A percentile compares a stretch with the other conserved stretches of the same genome.
phyloP scores from a whole-genome alignment of 1,140 invertebrate genomes.

The Akabosia matsudoensis region DNA sequence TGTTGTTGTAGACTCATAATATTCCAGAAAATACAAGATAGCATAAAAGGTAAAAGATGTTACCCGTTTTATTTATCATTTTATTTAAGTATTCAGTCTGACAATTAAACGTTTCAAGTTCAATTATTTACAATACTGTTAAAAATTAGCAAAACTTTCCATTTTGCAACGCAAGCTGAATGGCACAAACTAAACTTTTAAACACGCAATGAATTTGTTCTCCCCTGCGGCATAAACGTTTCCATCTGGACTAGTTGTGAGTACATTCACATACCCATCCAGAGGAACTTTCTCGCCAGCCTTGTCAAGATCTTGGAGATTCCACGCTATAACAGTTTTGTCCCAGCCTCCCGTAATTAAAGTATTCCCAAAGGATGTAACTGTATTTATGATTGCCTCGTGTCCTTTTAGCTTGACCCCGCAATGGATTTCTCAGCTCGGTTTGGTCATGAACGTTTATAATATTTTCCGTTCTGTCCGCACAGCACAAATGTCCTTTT shows the following conservation, averaged over 20 bases:
- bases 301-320: not conserved
- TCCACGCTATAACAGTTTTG: slow-evolving; percentile 9
- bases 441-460: not conserved
- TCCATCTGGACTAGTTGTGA: not conserved
- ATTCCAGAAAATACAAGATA: too few relatives aligned
- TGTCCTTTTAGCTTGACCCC: slow-evolving; percentile 8
- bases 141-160: not conserved
- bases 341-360: not conserved
- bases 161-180: too few relatives aligned
- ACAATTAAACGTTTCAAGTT: not conserved
- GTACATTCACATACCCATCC: slow-evolving; percentile 5
- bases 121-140: not conserved
- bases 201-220: slow-evolving; percentile 1
- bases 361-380: not conserved
- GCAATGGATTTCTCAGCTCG: not conserved
- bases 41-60: too few relatives aligned
- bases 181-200: not conserved
- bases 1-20: too few relatives aligned
- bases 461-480: not conserved
- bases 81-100: too few relatives aligned
- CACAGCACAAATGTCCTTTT: not conserved
- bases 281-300: not conserved
- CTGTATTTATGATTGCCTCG: not conserved
- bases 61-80: too few relatives aligned
- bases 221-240: slow-evolving; percentile 10